These are phyloP conservation scores for Tipula helvola DNA, from an alignment of 2,888 invertebrate species.

Conservation along the genomic window DNA sequence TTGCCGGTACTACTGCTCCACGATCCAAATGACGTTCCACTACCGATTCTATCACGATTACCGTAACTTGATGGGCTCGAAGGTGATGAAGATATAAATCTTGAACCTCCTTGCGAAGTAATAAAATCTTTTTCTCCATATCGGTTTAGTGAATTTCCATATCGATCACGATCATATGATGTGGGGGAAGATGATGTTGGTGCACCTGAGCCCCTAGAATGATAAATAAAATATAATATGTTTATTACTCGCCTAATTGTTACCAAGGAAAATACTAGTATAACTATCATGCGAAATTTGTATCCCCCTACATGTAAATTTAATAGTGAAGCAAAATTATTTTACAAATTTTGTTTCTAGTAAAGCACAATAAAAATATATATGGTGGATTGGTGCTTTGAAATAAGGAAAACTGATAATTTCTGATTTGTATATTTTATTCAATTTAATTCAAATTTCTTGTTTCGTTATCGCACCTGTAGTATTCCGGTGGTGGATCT, in stretches of 20 bases:
- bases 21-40: not conserved
- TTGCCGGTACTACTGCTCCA: not conserved
- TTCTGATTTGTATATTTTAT: no score
- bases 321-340: no score
- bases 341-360: no score
- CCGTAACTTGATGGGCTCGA: not conserved
- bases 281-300: no score
- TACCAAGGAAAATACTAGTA: no score
- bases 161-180: not conserved
- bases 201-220: not conserved
- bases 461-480: not conserved
- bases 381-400: not conserved
- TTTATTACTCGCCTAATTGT: no score
- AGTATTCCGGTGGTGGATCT: conserved; percentile 9
- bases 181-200: not conserved
- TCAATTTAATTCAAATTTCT: no score
- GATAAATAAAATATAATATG: not conserved
- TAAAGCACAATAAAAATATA: not conserved
- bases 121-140: not conserved
- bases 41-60: not conserved
- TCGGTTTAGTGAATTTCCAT: not conserved
- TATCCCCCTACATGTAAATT: no score
- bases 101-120: not conserved
- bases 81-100: not conserved
- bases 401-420: no score